phyloP scores from a whole-genome alignment of 2,888 invertebrate species.

The Brenthis daphne region DNA sequence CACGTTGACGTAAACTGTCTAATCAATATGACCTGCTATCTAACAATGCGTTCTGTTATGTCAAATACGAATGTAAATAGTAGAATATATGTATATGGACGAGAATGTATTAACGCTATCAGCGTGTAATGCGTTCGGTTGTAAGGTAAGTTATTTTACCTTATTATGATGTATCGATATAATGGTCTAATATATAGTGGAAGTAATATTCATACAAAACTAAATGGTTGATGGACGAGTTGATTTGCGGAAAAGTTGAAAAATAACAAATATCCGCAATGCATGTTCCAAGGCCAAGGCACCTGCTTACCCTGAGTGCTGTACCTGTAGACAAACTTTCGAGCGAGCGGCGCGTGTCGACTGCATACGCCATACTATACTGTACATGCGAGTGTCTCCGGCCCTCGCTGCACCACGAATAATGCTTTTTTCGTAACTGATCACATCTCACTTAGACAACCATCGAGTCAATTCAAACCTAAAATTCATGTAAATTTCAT shows the following conservation, averaged over 20 bases:
- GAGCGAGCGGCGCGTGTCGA: slow-evolving; percentile 50
- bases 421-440: background rate
- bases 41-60: slow-evolving; percentile 37
- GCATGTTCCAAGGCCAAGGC: slow-evolving; percentile 67
- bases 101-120: background rate
- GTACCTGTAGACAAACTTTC: slow-evolving; percentile 67
- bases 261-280: slow-evolving; percentile 69
- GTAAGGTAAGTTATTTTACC: too few species aligned
- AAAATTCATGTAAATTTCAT: background rate
- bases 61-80: slow-evolving; percentile 17
- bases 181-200: background rate
- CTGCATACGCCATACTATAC: slow-evolving; percentile 43
- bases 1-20: slow-evolving; percentile 42
- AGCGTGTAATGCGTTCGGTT: too few species aligned
- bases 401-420: background rate
- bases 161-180: too few species aligned
- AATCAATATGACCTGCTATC: slow-evolving; percentile 45
- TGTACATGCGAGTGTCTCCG: slow-evolving; percentile 6
- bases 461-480: background rate
- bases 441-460: too few species aligned
- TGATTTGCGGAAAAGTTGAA: slow-evolving; percentile 67
- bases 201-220: slow-evolving; percentile 1
- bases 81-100: background rate
- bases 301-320: slow-evolving; percentile 71
- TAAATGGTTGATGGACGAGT: slow-evolving; percentile 16